Evolutionary conservation across 1,140 invertebrate species (phyloP), one percentile per base, ranked within the genome.

Genomic region (Brachystomella parvula): DNA sequence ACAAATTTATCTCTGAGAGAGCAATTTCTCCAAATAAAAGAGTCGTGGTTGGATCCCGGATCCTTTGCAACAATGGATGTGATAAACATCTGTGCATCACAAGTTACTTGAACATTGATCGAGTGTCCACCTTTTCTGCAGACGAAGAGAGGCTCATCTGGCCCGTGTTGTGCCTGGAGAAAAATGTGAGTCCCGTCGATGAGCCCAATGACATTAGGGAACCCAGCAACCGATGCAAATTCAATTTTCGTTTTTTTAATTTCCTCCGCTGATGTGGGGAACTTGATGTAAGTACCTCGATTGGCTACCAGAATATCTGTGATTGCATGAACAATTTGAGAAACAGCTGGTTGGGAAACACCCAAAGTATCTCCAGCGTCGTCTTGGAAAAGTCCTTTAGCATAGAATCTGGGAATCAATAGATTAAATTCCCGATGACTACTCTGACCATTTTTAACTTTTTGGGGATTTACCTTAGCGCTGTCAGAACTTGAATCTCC

Each of bases 31-130:
- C 66, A 68, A 49, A 71, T 71, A 47, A 53, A 68, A 29, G 49
- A 61, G 65, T 79, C 78, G 64, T 78, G 76, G 19, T 65, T 66
- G 49, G 67, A 72, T 19, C 77, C 77, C 1, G 75, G 77, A 76
- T 76, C 79, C 28, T 76, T 65, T 47, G 72, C 72, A n/a, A 79
- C 76, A 33, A 77, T 66, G 60, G 80, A 76, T 53, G 71, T 67
- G 15, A 81, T 75, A 63, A 39, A 65, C 1, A 77, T 64, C 9
- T 76, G 58, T 3, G 73, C 64, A 75, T 78, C 72, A 64, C 75
- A 76, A 3, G 80, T 72, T 26, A 68, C 72, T 76, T 81, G 78
- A 0, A 79, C 76, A 39, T 69, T 69, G 24, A 72, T 64, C 3
- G 65, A 61, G 49, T 71, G 70, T 2, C 59, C 49, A 28, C 29